Conservation (phyloP, 2,113 vertebrate genomes). For the Tetrax tetrax region DNA sequence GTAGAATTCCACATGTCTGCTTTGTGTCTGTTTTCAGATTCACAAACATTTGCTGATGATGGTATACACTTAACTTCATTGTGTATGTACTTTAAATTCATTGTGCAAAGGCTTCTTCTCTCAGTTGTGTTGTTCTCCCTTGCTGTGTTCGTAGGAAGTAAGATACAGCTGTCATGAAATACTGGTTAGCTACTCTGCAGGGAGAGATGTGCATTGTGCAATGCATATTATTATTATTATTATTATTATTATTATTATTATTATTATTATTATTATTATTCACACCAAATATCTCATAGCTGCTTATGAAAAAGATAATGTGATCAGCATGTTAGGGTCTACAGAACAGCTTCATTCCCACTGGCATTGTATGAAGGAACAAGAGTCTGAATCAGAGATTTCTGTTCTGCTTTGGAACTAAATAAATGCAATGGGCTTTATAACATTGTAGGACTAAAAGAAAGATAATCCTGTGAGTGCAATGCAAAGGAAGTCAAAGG, state of each 20-base stretch:
- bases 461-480: background rate
- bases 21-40: background rate
- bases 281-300: background rate
- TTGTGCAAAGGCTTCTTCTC: background rate
- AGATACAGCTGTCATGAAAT: background rate
- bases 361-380: background rate
- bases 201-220: background rate
- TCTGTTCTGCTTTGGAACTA: background rate
- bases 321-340: background rate
- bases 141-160: background rate
- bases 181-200: background rate
- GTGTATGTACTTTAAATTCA: background rate
- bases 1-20: background rate
- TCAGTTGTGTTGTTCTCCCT: background rate
- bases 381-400: background rate
- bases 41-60: background rate
- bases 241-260: background rate
- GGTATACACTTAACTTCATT: background rate
- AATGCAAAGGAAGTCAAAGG: background rate
- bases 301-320: background rate
- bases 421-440: background rate
- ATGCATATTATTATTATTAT: background rate
- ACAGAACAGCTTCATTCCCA: background rate
- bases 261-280: background rate
- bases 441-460: background rate